Percentiles rank a stretch among this genome's conserved stretches.
phyloP scores from a whole-genome alignment of 1,140 invertebrate species.

The Drosophila obscura region DNA sequence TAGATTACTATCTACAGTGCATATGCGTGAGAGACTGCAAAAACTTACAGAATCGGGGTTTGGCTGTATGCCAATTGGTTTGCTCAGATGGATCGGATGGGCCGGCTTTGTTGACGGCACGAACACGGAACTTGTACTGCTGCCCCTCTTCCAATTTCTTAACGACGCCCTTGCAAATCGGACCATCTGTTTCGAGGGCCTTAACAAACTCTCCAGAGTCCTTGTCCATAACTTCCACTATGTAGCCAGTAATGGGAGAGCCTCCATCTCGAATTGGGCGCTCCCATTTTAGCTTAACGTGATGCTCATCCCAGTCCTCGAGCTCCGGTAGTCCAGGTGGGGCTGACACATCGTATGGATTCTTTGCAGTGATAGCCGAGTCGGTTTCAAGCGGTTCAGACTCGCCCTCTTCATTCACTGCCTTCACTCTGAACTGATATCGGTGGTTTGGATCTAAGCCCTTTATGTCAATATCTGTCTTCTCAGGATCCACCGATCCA shows the following conservation, averaged over 20 bases:
- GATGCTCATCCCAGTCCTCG: slow-evolving; percentile 95
- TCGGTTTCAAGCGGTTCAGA: slow-evolving; percentile 96
- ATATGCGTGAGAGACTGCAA: neutral
- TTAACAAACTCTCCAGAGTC: slow-evolving; percentile 87
- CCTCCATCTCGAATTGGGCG: slow-evolving; percentile 97
- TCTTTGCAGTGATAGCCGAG: slow-evolving; percentile 94
- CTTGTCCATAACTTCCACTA: slow-evolving; percentile 89
- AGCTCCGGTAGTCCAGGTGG: slow-evolving; percentile 97
- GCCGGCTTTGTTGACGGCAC: slow-evolving; percentile 98
- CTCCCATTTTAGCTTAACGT: slow-evolving; percentile 98
- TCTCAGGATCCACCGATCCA: slow-evolving; percentile 93
- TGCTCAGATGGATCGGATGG: slow-evolving; percentile 97
- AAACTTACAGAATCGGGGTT: slow-evolving; percentile 94
- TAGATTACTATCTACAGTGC: neutral
- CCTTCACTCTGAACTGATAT: slow-evolving; percentile 97
- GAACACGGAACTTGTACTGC: slow-evolving; percentile 97
- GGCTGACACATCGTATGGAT: slow-evolving; percentile 96
- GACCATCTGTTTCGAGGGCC: slow-evolving; percentile 91
- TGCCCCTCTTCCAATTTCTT: slow-evolving; percentile 96
- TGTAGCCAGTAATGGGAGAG: slow-evolving; percentile 96
- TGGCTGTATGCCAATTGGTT: slow-evolving; percentile 97
- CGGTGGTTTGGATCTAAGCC: slow-evolving; percentile 96
- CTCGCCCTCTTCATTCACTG: slow-evolving; percentile 97
- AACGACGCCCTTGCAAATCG: slow-evolving; percentile 92
- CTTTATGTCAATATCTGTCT: slow-evolving; percentile 93